A percentile compares a stretch with the other conserved stretches of the same genome.
These are phyloP conservation scores for Agrochola circellaris DNA, from an alignment of 2,888 invertebrate genomes.

Conservation along the genomic window DNA sequence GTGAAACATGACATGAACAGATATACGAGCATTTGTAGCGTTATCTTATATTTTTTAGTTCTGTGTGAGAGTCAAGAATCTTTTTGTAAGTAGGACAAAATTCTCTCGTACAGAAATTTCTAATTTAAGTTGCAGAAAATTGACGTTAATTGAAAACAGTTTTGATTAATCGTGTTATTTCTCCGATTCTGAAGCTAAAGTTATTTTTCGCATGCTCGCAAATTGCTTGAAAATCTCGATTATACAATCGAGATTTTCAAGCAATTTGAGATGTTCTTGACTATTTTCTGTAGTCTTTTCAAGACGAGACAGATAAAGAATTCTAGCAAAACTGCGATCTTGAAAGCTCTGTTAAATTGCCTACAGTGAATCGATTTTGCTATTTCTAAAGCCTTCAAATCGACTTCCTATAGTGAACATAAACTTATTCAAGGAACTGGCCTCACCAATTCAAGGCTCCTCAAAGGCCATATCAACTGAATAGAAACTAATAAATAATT, in stretches of 20 bases:
- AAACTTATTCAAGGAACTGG: slow-evolving; percentile 27
- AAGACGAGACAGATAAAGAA: background rate
- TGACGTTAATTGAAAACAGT: slow-evolving; percentile 47
- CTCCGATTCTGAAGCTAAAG: slow-evolving; percentile 19
- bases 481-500: slow-evolving; percentile 56
- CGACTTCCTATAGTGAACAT: background rate
- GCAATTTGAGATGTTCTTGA: background rate
- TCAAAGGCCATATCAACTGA: slow-evolving; percentile 35
- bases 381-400: slow-evolving; percentile 28
- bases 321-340: slow-evolving; percentile 10
- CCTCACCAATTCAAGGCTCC: slow-evolving; percentile 24
- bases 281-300: background rate
- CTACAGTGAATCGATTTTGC: slow-evolving; percentile 20
- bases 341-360: background rate
- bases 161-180: slow-evolving; percentile 40
- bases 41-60: slow-evolving; percentile 43
- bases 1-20: slow-evolving; percentile 56
- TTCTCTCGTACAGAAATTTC: slow-evolving; percentile 37
- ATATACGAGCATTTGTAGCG: slow-evolving; percentile 38
- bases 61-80: slow-evolving; percentile 21
- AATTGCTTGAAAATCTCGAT: too few species aligned
- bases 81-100: slow-evolving; percentile 46
- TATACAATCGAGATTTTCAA: slow-evolving; percentile 8
- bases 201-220: slow-evolving; percentile 22
- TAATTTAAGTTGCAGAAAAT: slow-evolving; percentile 50